phyloP scores from a whole-genome alignment of 2,113 vertebrate species.

The Cavia porcellus region DNA sequence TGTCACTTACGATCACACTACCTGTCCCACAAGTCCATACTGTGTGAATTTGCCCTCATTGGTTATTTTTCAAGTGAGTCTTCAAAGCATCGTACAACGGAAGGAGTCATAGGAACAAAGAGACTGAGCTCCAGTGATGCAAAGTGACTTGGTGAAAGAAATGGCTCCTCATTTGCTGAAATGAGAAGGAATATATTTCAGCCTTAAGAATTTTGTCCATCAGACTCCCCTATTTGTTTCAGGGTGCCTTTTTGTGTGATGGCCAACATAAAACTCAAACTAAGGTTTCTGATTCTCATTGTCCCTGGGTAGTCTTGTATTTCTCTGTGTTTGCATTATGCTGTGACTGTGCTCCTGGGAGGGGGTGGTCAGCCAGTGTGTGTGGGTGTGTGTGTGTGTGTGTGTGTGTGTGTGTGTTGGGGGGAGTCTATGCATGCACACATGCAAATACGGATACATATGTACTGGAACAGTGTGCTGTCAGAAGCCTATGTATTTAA shows the following conservation, averaged over 20 bases:
- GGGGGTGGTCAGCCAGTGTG: not conserved
- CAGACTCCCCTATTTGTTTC: not conserved
- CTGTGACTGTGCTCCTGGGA: not conserved
- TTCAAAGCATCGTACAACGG: not conserved
- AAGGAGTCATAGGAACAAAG: conserved; percentile 49
- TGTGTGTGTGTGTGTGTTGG: not conserved
- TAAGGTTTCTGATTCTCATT: conserved; percentile 7
- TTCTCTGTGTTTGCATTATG: conserved; percentile 44
- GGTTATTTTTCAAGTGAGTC: conserved; percentile 20
- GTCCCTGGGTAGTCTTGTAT: not conserved
- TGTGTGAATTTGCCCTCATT: not conserved
- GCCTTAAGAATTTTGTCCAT: conserved; percentile 4
- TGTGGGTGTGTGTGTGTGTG: not conserved
- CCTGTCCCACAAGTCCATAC: not conserved
- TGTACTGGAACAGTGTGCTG: not conserved
- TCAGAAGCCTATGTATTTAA: not conserved
- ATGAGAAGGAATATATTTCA: not conserved
- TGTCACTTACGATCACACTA: not conserved
- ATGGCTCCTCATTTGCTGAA: conserved; percentile 33
- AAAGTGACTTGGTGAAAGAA: conserved; percentile 43
- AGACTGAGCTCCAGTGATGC: conserved; percentile 22
- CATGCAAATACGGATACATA: not conserved
- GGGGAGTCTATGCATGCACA: not conserved
- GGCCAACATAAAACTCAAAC: conserved; percentile 17
- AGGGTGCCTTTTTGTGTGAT: not conserved